Conservation (phyloP, 1,140 invertebrate species). For the Eupristina koningsbergeri region DNA sequence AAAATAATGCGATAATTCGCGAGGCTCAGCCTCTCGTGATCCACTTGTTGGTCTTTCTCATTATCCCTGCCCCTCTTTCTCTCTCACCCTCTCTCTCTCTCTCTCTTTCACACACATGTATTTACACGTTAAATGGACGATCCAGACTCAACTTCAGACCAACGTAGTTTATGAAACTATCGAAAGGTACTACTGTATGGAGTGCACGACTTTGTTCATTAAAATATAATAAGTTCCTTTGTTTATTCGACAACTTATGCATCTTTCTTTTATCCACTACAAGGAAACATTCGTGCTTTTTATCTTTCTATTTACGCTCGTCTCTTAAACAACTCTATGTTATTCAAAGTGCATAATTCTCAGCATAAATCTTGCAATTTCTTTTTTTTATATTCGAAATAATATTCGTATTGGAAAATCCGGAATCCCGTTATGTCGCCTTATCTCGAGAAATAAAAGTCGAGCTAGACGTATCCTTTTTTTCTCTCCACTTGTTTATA, state of each 20-base stretch:
- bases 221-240: constrained; percentile 28
- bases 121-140: constrained; percentile 32
- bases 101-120: background rate
- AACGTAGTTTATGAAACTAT: constrained; percentile 39
- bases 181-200: background rate
- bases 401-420: background rate
- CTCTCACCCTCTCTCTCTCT: background rate
- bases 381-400: background rate
- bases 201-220: background rate
- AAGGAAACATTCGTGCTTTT: background rate
- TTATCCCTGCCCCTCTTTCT: constrained; percentile 3
- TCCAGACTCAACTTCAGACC: constrained; percentile 1
- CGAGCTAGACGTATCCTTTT: background rate
- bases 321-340: too few species aligned
- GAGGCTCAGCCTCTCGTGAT: background rate
- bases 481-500: background rate
- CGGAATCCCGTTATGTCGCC: background rate
- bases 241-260: background rate
- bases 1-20: constrained; percentile 46
- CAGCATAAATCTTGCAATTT: too few species aligned
- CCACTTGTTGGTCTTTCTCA: background rate
- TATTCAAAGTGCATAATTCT: too few species aligned
- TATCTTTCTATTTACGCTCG: background rate
- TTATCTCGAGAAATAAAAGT: background rate
- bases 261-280: background rate